Evolutionary conservation across 2,113 vertebrate species (phyloP).

Genomic region (Helogale parvula): DNA sequence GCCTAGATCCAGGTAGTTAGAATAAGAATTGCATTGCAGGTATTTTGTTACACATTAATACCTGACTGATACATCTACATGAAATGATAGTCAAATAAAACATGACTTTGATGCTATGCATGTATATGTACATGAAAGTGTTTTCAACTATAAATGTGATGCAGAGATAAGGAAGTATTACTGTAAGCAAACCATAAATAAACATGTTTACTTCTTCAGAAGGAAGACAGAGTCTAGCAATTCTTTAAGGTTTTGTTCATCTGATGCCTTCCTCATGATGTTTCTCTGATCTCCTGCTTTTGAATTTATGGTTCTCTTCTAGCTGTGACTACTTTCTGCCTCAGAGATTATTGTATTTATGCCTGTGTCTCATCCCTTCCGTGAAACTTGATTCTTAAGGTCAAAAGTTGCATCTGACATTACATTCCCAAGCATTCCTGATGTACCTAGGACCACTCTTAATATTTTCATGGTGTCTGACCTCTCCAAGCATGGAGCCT

Average conservation of each 20-base stretch:
- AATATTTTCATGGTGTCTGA: background rate
- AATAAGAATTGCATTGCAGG: background rate
- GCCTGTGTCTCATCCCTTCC: background rate
- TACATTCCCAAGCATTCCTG: background rate
- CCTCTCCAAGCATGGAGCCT: background rate
- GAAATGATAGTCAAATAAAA: constrained; percentile 29
- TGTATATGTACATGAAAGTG: background rate
- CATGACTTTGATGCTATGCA: background rate
- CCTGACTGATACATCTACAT: background rate
- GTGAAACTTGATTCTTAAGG: background rate
- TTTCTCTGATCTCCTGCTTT: background rate
- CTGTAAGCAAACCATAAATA: background rate
- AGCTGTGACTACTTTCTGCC: background rate
- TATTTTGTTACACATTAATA: background rate
- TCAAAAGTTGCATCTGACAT: background rate
- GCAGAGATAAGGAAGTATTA: background rate
- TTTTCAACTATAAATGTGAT: background rate
- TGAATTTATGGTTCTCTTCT: background rate
- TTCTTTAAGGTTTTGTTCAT: background rate
- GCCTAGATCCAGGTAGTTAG: background rate
- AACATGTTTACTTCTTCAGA: background rate
- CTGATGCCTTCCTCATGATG: background rate
- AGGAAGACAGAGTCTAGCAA: background rate
- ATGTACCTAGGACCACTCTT: background rate
- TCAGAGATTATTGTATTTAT: background rate